These are phyloP conservation scores for Microcebus murinus DNA, from an alignment of 2,113 vertebrate species.

Conservation along the genomic window DNA sequence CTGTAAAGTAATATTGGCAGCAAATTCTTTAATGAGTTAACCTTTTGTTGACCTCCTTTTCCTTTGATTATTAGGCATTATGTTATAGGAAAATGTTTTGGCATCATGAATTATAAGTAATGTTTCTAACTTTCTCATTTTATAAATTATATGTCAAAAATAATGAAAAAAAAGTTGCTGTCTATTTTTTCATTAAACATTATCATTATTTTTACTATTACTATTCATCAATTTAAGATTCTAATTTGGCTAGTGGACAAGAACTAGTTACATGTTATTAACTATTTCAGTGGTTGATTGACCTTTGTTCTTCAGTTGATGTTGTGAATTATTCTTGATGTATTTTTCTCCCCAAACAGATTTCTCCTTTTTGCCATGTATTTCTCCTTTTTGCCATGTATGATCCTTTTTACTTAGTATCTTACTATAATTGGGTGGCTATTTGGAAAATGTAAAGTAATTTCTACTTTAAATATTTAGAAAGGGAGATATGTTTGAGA, in stretches of 20 bases:
- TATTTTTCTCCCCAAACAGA: constrained; percentile 27
- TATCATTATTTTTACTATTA: constrained; percentile 34
- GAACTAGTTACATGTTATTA: constrained; percentile 42
- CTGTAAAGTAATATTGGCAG: constrained; percentile 35
- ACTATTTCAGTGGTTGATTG: constrained; percentile 41
- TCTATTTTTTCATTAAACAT: constrained; percentile 29
- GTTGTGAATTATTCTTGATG: constrained; percentile 28
- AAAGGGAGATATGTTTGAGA: constrained; percentile 20
- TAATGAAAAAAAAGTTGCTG: constrained; percentile 19
- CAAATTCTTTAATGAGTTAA: constrained; percentile 27
- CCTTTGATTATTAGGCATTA: constrained; percentile 17
- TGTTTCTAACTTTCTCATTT: constrained; percentile 40
- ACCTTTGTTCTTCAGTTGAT: constrained; percentile 48
- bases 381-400: neutral
- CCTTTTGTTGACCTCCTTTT: constrained; percentile 29
- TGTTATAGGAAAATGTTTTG: constrained; percentile 38
- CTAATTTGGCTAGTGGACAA: constrained; percentile 22
- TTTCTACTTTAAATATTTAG: constrained; percentile 24
- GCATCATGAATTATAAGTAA: constrained; percentile 27
- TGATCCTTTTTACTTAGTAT: too few species aligned
- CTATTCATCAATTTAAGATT: neutral
- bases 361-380: constrained; percentile 4
- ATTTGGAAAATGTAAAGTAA: constrained; percentile 18
- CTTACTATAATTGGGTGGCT: neutral
- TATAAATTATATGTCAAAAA: constrained; percentile 10